Percentiles rank a stretch among this genome's conserved stretches.
Evolutionary conservation across 2,888 invertebrate genomes (phyloP).

Genomic region (Agonopterix alstromeriana): DNA sequence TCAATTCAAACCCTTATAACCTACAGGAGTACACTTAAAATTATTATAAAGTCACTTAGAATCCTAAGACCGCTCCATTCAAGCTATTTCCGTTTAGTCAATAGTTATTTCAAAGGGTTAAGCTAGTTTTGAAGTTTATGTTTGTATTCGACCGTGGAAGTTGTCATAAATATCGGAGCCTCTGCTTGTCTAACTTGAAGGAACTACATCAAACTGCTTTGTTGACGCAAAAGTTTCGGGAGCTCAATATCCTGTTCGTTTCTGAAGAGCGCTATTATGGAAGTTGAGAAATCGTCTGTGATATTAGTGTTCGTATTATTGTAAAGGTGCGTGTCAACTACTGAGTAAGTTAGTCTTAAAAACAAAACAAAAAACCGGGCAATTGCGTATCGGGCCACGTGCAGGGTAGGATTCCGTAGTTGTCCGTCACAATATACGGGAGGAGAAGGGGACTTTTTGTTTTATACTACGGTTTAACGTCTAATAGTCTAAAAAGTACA

Average conservation of each 20-base stretch:
- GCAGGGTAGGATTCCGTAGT: too few relatives aligned
- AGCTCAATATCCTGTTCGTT: slow-evolving; percentile 49
- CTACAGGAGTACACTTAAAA: too few relatives aligned
- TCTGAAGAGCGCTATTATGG: slow-evolving; percentile 39
- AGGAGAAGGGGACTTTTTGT: too few relatives aligned
- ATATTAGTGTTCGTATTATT: slow-evolving; percentile 15
- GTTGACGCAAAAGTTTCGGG: slow-evolving; percentile 52
- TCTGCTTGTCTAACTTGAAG: slow-evolving; percentile 51
- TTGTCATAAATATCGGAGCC: slow-evolving; percentile 63
- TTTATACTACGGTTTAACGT: too few relatives aligned
- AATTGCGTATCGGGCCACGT: too few relatives aligned
- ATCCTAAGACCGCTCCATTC: slow-evolving; percentile 27
- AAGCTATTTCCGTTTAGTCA: slow-evolving; percentile 54
- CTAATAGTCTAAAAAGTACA: too few relatives aligned
- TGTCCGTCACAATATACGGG: too few relatives aligned
- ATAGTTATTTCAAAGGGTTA: slow-evolving; percentile 52
- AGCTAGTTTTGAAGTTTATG: slow-evolving; percentile 60
- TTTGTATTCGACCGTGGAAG: slow-evolving; percentile 53
- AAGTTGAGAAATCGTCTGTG: slow-evolving; percentile 35
- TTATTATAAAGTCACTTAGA: neutral
- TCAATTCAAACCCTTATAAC: too few relatives aligned
- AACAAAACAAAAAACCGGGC: too few relatives aligned
- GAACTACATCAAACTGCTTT: slow-evolving; percentile 60
- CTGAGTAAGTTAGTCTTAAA: too few relatives aligned
- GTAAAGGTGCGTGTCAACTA: neutral